phyloP scores from a whole-genome alignment of 2,888 invertebrate species.

The Lycophotia porphyrea region DNA sequence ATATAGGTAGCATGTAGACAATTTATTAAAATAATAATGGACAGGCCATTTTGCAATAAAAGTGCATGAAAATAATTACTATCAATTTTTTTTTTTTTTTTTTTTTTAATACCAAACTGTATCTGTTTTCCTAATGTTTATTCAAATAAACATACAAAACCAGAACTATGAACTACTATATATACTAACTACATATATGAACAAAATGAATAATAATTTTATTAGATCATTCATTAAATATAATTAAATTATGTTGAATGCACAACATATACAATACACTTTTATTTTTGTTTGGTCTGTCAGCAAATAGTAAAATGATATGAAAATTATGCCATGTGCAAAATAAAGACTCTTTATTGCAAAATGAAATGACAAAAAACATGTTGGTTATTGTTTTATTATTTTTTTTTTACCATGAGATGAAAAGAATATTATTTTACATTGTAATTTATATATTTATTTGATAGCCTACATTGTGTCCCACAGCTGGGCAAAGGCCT shows the following conservation, averaged over 20 bases:
- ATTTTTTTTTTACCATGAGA: no score
- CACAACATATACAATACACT: not conserved
- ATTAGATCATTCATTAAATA: no score
- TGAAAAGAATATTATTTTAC: no score
- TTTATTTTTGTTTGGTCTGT: not conserved
- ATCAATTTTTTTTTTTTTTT: no score
- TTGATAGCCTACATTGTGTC: no score
- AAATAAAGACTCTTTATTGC: not conserved
- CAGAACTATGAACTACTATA: no score
- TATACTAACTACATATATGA: no score
- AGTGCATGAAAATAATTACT: not conserved
- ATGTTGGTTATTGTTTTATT: constrained; percentile 8
- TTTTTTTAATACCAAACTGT: no score
- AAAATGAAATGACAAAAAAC: not conserved
- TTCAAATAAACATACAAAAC: not conserved
- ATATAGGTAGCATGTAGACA: not conserved
- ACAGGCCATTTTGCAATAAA: not conserved
- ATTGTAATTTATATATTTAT: no score
- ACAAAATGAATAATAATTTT: no score
- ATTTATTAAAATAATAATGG: not conserved
- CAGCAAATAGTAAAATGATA: not conserved
- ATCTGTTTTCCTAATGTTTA: not conserved
- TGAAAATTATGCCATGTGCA: not conserved
- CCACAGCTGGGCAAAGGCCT: no score
- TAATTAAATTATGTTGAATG: not conserved